Evolutionary conservation across 2,888 invertebrate species (phyloP).

Genomic region (Pomacea canaliculata): DNA sequence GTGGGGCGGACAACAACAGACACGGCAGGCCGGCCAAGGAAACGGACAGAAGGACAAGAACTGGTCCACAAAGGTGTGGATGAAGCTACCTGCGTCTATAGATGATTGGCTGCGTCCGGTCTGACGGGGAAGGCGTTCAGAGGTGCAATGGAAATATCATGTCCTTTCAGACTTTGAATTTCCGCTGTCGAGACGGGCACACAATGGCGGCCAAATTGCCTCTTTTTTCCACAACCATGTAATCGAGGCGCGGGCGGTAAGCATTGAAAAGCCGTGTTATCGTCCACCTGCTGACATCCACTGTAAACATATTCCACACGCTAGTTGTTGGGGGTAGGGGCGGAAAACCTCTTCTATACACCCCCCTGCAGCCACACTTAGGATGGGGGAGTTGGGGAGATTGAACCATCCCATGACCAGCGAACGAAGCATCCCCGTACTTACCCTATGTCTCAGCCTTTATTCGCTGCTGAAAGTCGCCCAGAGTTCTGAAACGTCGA

Average conservation of each 20-base stretch:
- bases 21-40: neutral
- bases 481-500: too few relatives aligned
- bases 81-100: neutral
- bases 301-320: neutral
- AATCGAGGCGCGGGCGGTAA: neutral
- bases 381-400: too few relatives aligned
- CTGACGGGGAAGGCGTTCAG: slow-evolving; percentile 7
- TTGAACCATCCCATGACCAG: too few relatives aligned
- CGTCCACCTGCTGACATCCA: neutral
- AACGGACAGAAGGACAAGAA: too few relatives aligned
- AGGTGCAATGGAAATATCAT: slow-evolving; percentile 12
- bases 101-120: slow-evolving; percentile 8
- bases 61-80: slow-evolving; percentile 4
- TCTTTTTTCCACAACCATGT: neutral
- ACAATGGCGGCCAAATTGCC: slow-evolving; percentile 7
- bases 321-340: too few relatives aligned
- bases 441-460: too few relatives aligned
- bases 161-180: neutral
- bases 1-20: neutral
- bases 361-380: too few relatives aligned
- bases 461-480: too few relatives aligned
- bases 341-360: too few relatives aligned
- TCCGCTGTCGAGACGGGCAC: neutral
- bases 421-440: too few relatives aligned
- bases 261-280: neutral